A percentile compares a stretch with the other conserved stretches of the same genome.
Evolutionary conservation across 2,113 vertebrate species (phyloP).

Genomic region (Gila orcuttii): DNA sequence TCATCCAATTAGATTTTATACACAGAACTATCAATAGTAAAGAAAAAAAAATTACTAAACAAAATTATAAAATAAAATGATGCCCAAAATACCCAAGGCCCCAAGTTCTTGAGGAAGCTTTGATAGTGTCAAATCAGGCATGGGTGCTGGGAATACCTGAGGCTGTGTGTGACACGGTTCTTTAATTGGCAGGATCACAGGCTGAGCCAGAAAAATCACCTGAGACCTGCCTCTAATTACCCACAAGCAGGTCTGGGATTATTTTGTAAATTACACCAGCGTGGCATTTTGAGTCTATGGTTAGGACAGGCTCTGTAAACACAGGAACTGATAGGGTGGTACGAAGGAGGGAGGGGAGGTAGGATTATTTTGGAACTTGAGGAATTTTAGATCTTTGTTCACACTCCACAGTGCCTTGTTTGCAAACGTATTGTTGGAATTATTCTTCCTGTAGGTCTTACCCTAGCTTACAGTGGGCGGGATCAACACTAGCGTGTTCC

Average conservation of each 20-base stretch:
- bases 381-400: neutral
- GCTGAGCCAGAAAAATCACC: conserved; percentile 59
- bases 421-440: neutral
- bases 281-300: conserved; percentile 52
- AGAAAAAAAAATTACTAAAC: too few relatives aligned
- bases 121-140: neutral
- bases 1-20: too few relatives aligned
- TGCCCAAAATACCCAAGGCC: neutral
- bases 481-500: neutral
- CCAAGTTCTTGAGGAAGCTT: conserved; percentile 13
- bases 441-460: neutral
- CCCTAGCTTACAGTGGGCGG: neutral
- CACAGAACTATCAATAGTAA: too few relatives aligned
- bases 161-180: conserved; percentile 19
- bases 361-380: conserved; percentile 9
- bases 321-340: conserved; percentile 49
- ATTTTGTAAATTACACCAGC: conserved; percentile 81
- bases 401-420: neutral
- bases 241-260: conserved; percentile 74
- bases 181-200: conserved; percentile 68
- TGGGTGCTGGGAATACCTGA: neutral
- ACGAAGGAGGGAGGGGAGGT: conserved; percentile 53
- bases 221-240: conserved; percentile 74
- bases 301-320: conserved; percentile 43
- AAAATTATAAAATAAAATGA: neutral